phyloP scores from a whole-genome alignment of 2,797 vertebrate species.

The Craterocephalus amniculus region DNA sequence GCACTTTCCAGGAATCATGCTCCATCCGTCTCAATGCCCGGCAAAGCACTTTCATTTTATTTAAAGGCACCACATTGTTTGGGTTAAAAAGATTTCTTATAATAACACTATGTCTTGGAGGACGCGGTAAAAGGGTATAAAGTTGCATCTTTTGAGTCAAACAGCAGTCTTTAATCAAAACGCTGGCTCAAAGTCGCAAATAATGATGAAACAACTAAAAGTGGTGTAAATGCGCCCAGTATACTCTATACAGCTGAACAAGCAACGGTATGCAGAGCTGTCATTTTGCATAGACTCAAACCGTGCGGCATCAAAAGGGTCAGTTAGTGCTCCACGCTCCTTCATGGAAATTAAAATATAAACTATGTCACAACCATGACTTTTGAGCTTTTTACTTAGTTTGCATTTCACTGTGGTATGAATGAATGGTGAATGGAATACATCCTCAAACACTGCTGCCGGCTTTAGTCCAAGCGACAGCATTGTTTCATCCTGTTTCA shows the following conservation, averaged over 20 bases:
- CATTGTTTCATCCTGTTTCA: background rate
- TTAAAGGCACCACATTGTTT: conserved; percentile 73
- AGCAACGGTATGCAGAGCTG: conserved; percentile 51
- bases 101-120: conserved; percentile 52
- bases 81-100: conserved; percentile 62
- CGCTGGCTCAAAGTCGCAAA: conserved; percentile 56
- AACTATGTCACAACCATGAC: conserved; percentile 23
- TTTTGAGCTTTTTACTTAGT: conserved; percentile 37
- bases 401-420: conserved; percentile 38
- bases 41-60: conserved; percentile 67
- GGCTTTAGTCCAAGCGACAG: background rate
- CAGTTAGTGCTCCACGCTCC: conserved; percentile 17
- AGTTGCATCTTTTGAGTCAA: conserved; percentile 51
- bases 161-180: conserved; percentile 65
- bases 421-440: conserved; percentile 12
- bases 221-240: conserved; percentile 35
- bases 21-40: conserved; percentile 56
- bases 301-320: conserved; percentile 35
- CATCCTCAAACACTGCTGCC: background rate
- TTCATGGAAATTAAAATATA: conserved; percentile 41
- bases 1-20: conserved; percentile 75
- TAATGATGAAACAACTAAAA: conserved; percentile 50
- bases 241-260: conserved; percentile 20
- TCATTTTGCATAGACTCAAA: conserved; percentile 47
- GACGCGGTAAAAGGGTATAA: conserved; percentile 57